Percentiles rank a stretch among this genome's conserved stretches.
These are phyloP conservation scores for Rhadinocentrus ornatus DNA, from an alignment of 2,797 vertebrate species.

Conservation along the genomic window DNA sequence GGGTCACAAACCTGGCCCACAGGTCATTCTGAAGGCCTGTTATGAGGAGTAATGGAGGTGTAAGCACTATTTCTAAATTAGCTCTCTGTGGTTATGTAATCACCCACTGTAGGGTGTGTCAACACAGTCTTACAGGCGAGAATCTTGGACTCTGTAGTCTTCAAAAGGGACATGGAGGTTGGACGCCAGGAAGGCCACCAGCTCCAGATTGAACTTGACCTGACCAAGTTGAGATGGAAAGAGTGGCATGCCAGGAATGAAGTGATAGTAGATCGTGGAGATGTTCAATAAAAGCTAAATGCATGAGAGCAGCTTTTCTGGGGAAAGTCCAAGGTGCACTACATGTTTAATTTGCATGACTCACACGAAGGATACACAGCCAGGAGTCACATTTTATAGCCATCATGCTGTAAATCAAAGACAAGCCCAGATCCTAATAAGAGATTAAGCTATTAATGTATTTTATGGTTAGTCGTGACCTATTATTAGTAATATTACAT, in stretches of 20 bases:
- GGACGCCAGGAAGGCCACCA: conserved; percentile 93
- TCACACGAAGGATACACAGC: not conserved
- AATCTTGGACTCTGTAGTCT: conserved; percentile 92
- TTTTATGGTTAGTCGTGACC: not conserved
- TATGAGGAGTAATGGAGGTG: not conserved
- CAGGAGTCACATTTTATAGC: conserved; percentile 24
- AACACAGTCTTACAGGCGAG: conserved; percentile 85
- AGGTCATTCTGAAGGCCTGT: conserved; percentile 90
- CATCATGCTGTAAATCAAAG: conserved; percentile 2
- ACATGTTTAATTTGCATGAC: conserved; percentile 19
- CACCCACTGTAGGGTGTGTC: not conserved
- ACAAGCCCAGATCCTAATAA: not conserved
- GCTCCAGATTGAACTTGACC: conserved; percentile 82
- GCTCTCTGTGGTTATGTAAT: not conserved
- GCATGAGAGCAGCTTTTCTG: not conserved
- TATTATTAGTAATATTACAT: not conserved
- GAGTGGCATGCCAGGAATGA: not conserved
- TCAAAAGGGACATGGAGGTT: conserved; percentile 92
- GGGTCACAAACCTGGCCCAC: conserved; percentile 88
- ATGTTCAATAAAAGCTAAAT: not conserved
- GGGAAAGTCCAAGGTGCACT: not conserved
- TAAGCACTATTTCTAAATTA: not conserved
- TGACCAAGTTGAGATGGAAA: conserved; percentile 37
- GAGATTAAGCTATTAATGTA: not conserved
- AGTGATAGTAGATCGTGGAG: not conserved